These are phyloP conservation scores for Oceanodroma leucorhoa DNA, from an alignment of 2,797 vertebrate genomes.

Conservation along the genomic window DNA sequence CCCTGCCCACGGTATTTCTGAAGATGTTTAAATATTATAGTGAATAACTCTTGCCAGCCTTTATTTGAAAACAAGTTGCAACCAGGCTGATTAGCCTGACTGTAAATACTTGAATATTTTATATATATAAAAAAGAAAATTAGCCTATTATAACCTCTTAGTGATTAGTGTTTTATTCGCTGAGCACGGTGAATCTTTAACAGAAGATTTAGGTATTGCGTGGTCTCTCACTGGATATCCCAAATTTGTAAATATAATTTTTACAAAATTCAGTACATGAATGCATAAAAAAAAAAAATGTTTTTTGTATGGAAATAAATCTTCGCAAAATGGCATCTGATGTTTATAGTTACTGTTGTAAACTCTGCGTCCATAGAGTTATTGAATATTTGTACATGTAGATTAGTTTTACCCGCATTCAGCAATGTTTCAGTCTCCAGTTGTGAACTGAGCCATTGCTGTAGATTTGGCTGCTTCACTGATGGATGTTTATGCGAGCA, in stretches of 20 bases:
- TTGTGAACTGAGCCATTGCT: neutral
- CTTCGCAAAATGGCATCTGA: neutral
- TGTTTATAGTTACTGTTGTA: neutral
- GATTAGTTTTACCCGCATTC: neutral
- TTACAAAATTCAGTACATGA: neutral
- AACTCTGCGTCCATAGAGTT: neutral
- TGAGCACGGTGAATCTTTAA: neutral
- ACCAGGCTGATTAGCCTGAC: neutral
- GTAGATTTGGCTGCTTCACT: neutral
- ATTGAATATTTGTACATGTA: neutral
- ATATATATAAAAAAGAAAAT: neutral
- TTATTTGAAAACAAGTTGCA: neutral
- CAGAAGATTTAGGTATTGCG: neutral
- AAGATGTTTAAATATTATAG: neutral
- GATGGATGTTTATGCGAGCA: neutral
- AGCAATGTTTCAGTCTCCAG: neutral
- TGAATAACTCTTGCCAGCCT: neutral
- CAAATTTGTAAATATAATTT: neutral
- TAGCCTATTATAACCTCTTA: neutral
- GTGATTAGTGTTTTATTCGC: neutral
- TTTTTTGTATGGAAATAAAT: neutral
- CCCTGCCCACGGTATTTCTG: neutral
- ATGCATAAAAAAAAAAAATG: accelerated
- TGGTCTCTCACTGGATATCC: neutral
- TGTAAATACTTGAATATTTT: neutral